Evolutionary conservation across 2,888 invertebrate genomes (phyloP).

Genomic region (Dendrolimus pini): DNA sequence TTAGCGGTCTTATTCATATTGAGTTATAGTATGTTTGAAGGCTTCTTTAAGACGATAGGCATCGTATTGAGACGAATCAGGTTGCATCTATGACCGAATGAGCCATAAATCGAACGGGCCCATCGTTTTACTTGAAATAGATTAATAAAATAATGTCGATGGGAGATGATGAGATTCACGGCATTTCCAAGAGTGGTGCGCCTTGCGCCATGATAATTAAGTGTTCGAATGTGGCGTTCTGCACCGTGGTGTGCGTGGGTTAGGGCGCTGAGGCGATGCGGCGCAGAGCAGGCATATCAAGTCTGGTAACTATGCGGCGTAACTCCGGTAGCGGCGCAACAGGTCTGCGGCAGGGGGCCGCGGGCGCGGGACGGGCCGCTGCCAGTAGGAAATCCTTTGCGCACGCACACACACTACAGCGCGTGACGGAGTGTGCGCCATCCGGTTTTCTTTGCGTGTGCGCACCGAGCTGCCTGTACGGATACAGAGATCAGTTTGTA

Average conservation of each 20-base stretch:
- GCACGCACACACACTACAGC: constrained; percentile 51
- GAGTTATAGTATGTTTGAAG: too few relatives aligned
- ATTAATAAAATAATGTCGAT: constrained; percentile 64
- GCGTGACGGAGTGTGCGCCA: constrained; percentile 50
- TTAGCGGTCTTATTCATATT: too few relatives aligned
- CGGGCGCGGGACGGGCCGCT: constrained; percentile 42
- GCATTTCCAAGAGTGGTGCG: constrained; percentile 64
- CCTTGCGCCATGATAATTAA: constrained; percentile 65
- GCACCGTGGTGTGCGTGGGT: constrained; percentile 23
- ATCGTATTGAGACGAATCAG: constrained; percentile 48
- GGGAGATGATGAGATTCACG: constrained; percentile 57
- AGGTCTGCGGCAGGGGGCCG: constrained; percentile 69
- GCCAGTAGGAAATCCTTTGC: constrained; percentile 70
- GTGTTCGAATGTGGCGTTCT: constrained; percentile 49
- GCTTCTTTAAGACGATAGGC: too few relatives aligned
- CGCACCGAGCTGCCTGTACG: constrained; percentile 29
- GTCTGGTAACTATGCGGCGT: constrained; percentile 76
- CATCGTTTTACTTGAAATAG: constrained; percentile 56
- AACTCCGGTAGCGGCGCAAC: constrained; percentile 76
- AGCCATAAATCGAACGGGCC: constrained; percentile 58
- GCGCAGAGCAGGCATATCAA: constrained; percentile 62
- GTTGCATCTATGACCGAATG: constrained; percentile 46
- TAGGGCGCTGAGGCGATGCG: constrained; percentile 28
- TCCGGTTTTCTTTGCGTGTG: constrained; percentile 66
- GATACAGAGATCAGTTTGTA: constrained; percentile 37